phyloP scores from a whole-genome alignment of 1,140 invertebrate species.

The Bombus picipes region DNA sequence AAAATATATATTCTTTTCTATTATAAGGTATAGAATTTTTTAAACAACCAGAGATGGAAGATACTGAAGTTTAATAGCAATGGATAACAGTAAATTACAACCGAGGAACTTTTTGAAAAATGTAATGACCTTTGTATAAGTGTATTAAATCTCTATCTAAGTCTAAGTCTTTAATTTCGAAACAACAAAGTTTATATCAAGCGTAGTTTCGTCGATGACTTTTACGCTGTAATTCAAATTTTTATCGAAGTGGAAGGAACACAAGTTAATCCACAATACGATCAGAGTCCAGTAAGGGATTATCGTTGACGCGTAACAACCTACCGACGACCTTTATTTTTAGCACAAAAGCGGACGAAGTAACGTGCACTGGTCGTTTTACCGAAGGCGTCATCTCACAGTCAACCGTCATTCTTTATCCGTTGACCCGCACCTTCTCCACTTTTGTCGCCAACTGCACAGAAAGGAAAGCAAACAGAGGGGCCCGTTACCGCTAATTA shows the following conservation, averaged over 20 bases:
- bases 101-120: too few relatives aligned
- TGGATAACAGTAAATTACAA: too few relatives aligned
- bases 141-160: too few relatives aligned
- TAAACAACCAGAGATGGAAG: too few relatives aligned
- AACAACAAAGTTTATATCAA: not conserved
- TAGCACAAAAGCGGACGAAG: not conserved
- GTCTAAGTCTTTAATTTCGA: too few relatives aligned
- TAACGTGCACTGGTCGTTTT: not conserved
- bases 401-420: conserved; percentile 38
- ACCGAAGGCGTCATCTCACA: conserved; percentile 19
- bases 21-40: too few relatives aligned
- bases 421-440: not conserved
- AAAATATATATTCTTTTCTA: too few relatives aligned
- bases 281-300: not conserved
- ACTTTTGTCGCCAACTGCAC: conserved; percentile 24
- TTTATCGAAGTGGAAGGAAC: not conserved
- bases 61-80: too few relatives aligned
- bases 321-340: conserved; percentile 31
- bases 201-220: not conserved
- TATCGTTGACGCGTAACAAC: not conserved
- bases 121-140: too few relatives aligned
- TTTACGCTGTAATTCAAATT: not conserved
- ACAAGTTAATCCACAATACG: not conserved
- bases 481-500: conserved; percentile 40
- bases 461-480: conserved; percentile 15